Evolutionary conservation across 1,140 invertebrate species (phyloP).

Genomic region (Leptonema lineaticorne): DNA sequence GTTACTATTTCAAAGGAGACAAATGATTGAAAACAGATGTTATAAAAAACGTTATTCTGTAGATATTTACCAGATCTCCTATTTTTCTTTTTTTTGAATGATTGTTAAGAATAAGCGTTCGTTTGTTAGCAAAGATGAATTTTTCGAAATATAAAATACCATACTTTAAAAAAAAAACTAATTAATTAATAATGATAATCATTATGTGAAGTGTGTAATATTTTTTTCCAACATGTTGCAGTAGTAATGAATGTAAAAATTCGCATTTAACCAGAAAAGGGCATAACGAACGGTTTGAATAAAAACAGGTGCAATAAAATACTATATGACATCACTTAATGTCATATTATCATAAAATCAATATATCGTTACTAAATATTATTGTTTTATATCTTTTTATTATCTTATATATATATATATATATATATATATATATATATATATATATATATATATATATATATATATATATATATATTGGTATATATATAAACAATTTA

Average conservation of each 20-base stretch:
- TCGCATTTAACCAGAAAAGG: not conserved
- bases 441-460: not conserved
- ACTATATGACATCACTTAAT: too few relatives aligned
- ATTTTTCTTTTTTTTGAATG: not conserved
- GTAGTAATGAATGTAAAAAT: too few relatives aligned
- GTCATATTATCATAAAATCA: not conserved
- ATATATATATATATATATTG: not conserved
- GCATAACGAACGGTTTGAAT: not conserved
- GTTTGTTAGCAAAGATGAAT: too few relatives aligned
- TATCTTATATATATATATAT: not conserved
- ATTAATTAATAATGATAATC: too few relatives aligned
- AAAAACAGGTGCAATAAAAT: not conserved
- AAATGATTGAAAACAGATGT: slow-evolving; percentile 12
- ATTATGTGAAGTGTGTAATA: too few relatives aligned
- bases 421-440: not conserved
- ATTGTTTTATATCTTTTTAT: not conserved
- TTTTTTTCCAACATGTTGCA: too few relatives aligned
- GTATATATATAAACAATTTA: not conserved
- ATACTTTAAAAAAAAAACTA: too few relatives aligned
- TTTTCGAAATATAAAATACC: too few relatives aligned
- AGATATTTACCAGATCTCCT: not conserved
- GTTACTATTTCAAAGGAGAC: slow-evolving; percentile 4
- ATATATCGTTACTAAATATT: too few relatives aligned
- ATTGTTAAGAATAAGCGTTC: too few relatives aligned
- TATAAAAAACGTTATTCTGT: not conserved